phyloP scores from a whole-genome alignment of 2,113 vertebrate genomes.

The Oreochromis spilurus region DNA sequence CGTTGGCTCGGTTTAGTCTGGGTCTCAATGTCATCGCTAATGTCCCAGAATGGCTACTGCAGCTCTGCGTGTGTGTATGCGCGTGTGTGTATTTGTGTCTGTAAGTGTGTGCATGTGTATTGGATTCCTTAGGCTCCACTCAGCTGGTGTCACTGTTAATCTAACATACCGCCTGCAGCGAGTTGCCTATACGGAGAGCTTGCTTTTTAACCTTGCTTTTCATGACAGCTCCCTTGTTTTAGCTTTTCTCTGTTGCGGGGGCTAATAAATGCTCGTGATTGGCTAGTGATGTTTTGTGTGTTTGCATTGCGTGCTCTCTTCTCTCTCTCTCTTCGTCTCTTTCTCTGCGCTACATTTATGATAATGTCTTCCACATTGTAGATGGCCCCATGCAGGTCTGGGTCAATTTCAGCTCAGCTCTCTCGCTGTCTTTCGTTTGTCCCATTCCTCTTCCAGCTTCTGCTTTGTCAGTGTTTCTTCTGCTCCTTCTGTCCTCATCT shows the following conservation, averaged over 20 bases:
- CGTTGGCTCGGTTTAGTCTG: slow-evolving; percentile 43
- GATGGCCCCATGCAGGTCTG: slow-evolving; percentile 20
- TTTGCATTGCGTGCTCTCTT: slow-evolving; percentile 25
- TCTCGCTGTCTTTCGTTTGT: slow-evolving; percentile 30
- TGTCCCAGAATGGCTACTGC: slow-evolving; percentile 60
- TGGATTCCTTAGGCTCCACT: slow-evolving; percentile 54
- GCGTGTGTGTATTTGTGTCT: neutral
- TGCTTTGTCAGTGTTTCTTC: slow-evolving; percentile 42
- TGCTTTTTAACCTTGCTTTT: slow-evolving; percentile 57
- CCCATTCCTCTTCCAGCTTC: slow-evolving; percentile 47
- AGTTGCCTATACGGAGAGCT: slow-evolving; percentile 44
- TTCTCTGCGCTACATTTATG: slow-evolving; percentile 7
- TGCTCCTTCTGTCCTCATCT: slow-evolving; percentile 5
- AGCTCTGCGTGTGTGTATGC: slow-evolving; percentile 25
- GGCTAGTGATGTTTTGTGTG: slow-evolving; percentile 33
- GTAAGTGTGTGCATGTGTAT: slow-evolving; percentile 28
- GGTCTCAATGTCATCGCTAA: slow-evolving; percentile 62
- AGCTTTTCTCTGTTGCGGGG: slow-evolving; percentile 11
- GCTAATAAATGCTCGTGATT: slow-evolving; percentile 45
- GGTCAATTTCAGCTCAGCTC: slow-evolving; percentile 44
- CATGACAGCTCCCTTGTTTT: slow-evolving; percentile 9
- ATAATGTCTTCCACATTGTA: slow-evolving; percentile 15
- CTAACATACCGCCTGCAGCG: slow-evolving; percentile 57
- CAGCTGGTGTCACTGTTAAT: slow-evolving; percentile 66
- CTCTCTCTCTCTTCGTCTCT: neutral